Conservation (phyloP, 2,113 vertebrate species). For the Mohoua ochrocephala region DNA sequence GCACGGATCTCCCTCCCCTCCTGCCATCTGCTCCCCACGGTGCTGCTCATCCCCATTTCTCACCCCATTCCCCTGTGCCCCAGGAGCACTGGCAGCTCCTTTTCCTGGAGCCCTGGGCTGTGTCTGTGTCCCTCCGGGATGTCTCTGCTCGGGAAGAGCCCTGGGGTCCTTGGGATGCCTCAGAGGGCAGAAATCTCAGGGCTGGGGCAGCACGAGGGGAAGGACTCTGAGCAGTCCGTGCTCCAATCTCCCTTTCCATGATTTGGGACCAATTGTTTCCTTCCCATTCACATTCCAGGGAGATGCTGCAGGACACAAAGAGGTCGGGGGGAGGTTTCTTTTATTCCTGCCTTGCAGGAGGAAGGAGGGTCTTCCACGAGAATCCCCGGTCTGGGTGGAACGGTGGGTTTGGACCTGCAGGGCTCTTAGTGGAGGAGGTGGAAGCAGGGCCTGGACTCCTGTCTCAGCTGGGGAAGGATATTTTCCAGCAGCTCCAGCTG, state of each 20-base stretch:
- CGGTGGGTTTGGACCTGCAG: not conserved
- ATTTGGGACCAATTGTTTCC: rapidly evolving
- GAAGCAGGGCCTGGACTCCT: not conserved
- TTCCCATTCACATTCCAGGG: rapidly evolving
- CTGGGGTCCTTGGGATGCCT: not conserved
- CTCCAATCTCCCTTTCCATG: rapidly evolving
- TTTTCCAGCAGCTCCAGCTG: not conserved
- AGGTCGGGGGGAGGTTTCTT: not conserved
- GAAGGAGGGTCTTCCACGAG: not conserved
- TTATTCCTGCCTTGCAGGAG: not conserved
- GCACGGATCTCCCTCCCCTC: not conserved
- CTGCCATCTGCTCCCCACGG: not conserved
- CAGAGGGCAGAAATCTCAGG: not conserved
- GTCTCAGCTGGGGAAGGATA: not conserved
- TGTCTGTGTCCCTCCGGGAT: rapidly evolving
- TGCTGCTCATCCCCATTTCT: not conserved
- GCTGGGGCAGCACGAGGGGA: not conserved
- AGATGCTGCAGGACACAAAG: not conserved
- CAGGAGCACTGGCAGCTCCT: not conserved
- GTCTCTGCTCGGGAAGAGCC: not conserved
- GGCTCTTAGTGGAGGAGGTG: not conserved
- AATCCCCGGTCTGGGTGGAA: not conserved
- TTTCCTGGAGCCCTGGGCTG: rapidly evolving
- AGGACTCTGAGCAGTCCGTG: rapidly evolving
- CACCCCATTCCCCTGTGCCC: not conserved